Base-by-base conservation (phyloP, 1,140 invertebrate genomes). In the Drosophila littoralis region DNA sequence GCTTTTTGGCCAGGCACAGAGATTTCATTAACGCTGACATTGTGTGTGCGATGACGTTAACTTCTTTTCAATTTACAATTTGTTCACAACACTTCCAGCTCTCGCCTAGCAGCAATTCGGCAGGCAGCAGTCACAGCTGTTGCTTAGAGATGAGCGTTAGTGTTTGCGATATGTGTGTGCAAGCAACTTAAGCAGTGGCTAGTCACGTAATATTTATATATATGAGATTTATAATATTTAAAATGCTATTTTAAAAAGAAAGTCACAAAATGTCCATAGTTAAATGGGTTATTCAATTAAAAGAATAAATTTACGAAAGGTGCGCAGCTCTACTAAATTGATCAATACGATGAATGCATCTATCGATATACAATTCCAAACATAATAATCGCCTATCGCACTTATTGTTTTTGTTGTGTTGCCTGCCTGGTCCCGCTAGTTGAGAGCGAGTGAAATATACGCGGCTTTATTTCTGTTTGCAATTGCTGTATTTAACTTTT, bases 21-120 rank as follows among this genome's bases (percentile, higher is more conserved):
- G 81, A 71, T 70, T 90, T 89, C 52, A 89, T 71, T 68, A 89
- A 79, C 52, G 84, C 85, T 57, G 85, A 84, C 84, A 89, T 89
- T 42, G 51, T 75, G 43, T 52, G 38, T 67, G 58, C 64, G 8
- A 38, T 68, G 57, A 22, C 48, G 54, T 59, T 35, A 22, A 4
- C 71, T 43, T 13, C 43, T 71, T 43, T 32, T 32, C 50, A 76
- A 79, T 57, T 61, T 43, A 58, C 46, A 66, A 77, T 48, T 57
- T 68, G 38, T 58, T 10, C 6, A n/a, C 38, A 71, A 8, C 35
- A 59, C 33, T 71, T 61, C 67, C 74, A 42, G 60, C 51, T 63
- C 51, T 63, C 43, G 52, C 46, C 22, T 71, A 28, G 42, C 72
- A 73, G 71, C 69, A 63, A 65, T 43, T 81, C 40, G 58, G 48